Percentiles rank a stretch among this genome's conserved stretches.
Evolutionary conservation across 1,140 invertebrate species (phyloP).

Genomic region (Pantala flavescens): DNA sequence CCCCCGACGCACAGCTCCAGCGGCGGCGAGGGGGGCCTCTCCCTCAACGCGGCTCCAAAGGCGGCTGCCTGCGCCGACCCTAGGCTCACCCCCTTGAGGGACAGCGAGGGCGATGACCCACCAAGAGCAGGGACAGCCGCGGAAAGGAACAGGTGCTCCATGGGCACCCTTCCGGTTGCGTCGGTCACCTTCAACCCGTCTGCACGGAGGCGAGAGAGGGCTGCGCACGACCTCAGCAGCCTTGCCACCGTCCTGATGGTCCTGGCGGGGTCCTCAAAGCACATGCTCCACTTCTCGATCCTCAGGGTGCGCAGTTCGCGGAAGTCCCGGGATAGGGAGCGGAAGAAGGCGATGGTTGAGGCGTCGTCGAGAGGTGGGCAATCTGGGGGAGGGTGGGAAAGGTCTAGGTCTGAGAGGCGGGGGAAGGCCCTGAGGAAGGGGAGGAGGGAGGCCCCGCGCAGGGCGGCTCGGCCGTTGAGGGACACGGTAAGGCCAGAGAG

Average conservation of each 20-base stretch:
- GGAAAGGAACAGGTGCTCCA: slow-evolving; percentile 37
- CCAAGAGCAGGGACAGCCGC: slow-evolving; percentile 34
- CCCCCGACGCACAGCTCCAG: slow-evolving; percentile 37
- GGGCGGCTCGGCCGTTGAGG: slow-evolving; percentile 37
- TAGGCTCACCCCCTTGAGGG: slow-evolving; percentile 34
- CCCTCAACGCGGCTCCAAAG: slow-evolving; percentile 36
- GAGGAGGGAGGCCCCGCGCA: slow-evolving; percentile 39
- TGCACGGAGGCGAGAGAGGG: slow-evolving; percentile 33
- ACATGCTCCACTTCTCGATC: slow-evolving; percentile 37
- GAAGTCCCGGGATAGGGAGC: slow-evolving; percentile 33
- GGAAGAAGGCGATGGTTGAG: slow-evolving; percentile 35
- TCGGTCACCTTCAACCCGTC: slow-evolving; percentile 34
- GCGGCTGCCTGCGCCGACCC: slow-evolving; percentile 32
- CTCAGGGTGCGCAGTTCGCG: slow-evolving; percentile 33
- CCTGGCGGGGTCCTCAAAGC: slow-evolving; percentile 34
- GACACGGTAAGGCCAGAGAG: slow-evolving; percentile 40
- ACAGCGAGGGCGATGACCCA: slow-evolving; percentile 33
- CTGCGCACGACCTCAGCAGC: slow-evolving; percentile 31
- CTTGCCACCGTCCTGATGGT: slow-evolving; percentile 36
- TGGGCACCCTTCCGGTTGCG: slow-evolving; percentile 29
- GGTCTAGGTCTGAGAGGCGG: slow-evolving; percentile 39
- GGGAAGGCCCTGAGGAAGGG: slow-evolving; percentile 40
- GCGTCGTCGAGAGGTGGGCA: slow-evolving; percentile 38
- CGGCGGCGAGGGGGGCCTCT: slow-evolving; percentile 32
- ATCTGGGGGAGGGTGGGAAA: slow-evolving; percentile 35